Conservation (phyloP, 2,888 invertebrate genomes). For the Hartigia nigra region DNA sequence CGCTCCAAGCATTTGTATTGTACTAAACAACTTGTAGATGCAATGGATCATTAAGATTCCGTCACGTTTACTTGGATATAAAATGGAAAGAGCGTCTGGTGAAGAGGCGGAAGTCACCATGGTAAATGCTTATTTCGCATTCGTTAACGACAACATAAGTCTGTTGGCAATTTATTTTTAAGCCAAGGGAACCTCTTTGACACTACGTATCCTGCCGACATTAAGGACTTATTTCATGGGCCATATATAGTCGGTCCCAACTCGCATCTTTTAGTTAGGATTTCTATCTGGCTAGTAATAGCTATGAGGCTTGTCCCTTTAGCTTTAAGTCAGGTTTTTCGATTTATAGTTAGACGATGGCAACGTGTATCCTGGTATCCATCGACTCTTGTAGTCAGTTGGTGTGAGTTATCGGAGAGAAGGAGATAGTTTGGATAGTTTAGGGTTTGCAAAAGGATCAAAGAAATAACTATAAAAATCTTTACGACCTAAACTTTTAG, state of each 20-base stretch:
- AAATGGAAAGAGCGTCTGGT: neutral
- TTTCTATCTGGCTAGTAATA: neutral
- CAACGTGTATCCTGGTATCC: neutral
- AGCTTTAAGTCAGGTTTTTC: neutral
- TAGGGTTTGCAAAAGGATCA: neutral
- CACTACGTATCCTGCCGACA: neutral
- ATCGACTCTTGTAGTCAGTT: neutral
- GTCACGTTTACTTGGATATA: neutral
- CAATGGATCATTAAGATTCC: neutral
- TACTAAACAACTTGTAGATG: neutral
- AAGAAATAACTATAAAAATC: constrained; percentile 15
- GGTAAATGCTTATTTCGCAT: neutral
- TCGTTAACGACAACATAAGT: neutral
- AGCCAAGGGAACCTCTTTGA: neutral
- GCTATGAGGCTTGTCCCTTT: neutral
- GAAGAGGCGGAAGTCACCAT: neutral
- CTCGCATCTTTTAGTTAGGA: neutral
- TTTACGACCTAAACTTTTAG: constrained; percentile 14
- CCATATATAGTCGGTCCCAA: neutral
- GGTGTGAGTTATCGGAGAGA: neutral
- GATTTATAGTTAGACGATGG: neutral
- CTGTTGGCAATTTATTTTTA: neutral
- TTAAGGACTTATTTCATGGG: neutral
- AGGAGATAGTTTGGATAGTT: neutral
- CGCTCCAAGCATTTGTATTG: neutral